Percentiles rank a stretch among this genome's conserved stretches.
Conservation (phyloP, 2,113 vertebrate species). For the Dipodomys merriami region DNA sequence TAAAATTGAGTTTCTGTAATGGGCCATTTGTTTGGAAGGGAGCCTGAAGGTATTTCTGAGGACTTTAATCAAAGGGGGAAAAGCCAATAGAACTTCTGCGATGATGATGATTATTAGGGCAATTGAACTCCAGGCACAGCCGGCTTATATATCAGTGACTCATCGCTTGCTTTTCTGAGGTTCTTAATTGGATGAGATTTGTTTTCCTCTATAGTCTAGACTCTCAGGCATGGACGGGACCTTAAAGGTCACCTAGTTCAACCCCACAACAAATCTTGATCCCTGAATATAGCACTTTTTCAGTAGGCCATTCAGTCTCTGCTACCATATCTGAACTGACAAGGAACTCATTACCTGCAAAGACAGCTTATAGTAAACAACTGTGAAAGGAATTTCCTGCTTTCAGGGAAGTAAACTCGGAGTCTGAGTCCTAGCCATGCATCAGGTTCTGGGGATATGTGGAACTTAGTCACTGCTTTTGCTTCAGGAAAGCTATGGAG, state of each 20-base stretch:
- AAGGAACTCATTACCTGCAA: slow-evolving; percentile 38
- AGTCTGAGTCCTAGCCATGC: background rate
- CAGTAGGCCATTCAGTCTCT: background rate
- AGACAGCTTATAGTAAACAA: background rate
- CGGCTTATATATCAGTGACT: slow-evolving; percentile 76
- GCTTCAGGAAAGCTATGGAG: background rate
- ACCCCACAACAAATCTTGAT: slow-evolving; percentile 40
- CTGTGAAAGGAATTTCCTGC: background rate
- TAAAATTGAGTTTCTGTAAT: slow-evolving; percentile 81
- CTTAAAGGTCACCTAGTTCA: slow-evolving; percentile 67
- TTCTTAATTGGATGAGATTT: slow-evolving; percentile 82
- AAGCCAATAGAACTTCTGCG: slow-evolving; percentile 78
- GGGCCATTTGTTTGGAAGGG: slow-evolving; percentile 82
- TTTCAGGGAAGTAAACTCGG: slow-evolving; percentile 5
- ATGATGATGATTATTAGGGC: slow-evolving; percentile 79
- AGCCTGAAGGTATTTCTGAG: slow-evolving; percentile 84
- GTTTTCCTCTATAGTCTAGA: slow-evolving; percentile 82
- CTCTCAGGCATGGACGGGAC: slow-evolving; percentile 58
- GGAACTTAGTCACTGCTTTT: background rate
- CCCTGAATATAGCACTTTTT: background rate
- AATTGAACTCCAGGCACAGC: slow-evolving; percentile 83
- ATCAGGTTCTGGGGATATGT: background rate
- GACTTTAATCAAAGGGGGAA: slow-evolving; percentile 76
- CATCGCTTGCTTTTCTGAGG: slow-evolving; percentile 78
- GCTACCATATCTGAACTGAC: slow-evolving; percentile 33